Conservation (phyloP, 2,797 vertebrate species). For the Catharus ustulatus region DNA sequence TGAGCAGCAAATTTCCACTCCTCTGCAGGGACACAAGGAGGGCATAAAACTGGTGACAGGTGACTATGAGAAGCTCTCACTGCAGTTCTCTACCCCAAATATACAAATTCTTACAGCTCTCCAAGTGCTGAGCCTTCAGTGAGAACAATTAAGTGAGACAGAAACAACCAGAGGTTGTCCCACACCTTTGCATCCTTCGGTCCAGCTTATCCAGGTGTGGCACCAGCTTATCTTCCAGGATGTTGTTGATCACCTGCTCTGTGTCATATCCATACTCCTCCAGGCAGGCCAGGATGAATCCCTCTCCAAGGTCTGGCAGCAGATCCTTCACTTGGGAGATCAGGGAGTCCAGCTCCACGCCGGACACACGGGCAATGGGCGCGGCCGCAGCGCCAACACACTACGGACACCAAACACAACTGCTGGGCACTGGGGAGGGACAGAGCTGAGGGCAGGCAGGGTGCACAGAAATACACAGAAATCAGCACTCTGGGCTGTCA, state of each 20-base stretch:
- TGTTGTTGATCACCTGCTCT: slow-evolving; percentile 94
- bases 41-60: neutral
- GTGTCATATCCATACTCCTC: slow-evolving; percentile 84
- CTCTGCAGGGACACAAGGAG: neutral
- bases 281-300: slow-evolving; percentile 92
- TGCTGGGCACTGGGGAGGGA: neutral
- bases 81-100: neutral
- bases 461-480: neutral
- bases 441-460: neutral
- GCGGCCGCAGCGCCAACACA: slow-evolving; percentile 68
- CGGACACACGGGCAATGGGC: slow-evolving; percentile 64
- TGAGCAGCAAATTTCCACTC: neutral
- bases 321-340: slow-evolving; percentile 91
- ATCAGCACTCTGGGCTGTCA: neutral
- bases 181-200: slow-evolving; percentile 84
- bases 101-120: neutral
- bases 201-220: slow-evolving; percentile 84
- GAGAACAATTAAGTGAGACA: neutral
- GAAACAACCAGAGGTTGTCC: neutral
- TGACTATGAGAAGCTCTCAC: neutral
- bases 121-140: neutral
- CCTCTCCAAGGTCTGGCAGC: slow-evolving; percentile 91
- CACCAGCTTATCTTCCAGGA: slow-evolving; percentile 87
- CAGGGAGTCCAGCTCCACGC: slow-evolving; percentile 90
- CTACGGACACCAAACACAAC: slow-evolving; percentile 18